A percentile compares a stretch with the other conserved stretches of the same genome.
These are phyloP conservation scores for Scomber scombrus DNA, from an alignment of 2,113 vertebrate genomes.

Conservation along the genomic window DNA sequence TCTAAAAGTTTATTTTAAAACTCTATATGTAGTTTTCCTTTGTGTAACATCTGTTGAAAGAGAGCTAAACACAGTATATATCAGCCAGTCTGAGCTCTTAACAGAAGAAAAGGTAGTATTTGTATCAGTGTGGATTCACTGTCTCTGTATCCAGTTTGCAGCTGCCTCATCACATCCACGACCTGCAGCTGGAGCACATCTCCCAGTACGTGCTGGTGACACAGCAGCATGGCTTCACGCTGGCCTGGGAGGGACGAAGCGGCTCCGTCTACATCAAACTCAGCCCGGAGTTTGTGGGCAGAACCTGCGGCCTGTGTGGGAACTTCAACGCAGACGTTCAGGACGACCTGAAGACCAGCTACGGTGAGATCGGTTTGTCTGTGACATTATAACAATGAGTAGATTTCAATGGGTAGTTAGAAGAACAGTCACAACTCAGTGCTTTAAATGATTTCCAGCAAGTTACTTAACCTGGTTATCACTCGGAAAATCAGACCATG, in stretches of 20 bases:
- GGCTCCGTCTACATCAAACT: conserved; percentile 95
- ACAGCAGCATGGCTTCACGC: conserved; percentile 89
- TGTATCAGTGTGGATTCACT: background rate
- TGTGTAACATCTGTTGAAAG: too few species aligned
- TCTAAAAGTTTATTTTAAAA: too few species aligned
- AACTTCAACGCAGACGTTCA: conserved; percentile 94
- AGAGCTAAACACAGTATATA: too few species aligned
- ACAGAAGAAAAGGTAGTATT: background rate
- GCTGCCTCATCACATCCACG: conserved; percentile 88
- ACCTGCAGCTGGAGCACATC: conserved; percentile 88
- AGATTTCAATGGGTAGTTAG: too few species aligned
- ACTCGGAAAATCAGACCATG: background rate
- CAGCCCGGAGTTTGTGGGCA: conserved; percentile 91
- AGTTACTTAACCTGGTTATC: background rate
- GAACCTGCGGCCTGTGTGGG: conserved; percentile 93
- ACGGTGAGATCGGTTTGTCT: conserved; percentile 82
- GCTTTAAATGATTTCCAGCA: background rate
- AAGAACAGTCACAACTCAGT: too few species aligned
- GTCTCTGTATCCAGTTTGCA: conserved; percentile 81
- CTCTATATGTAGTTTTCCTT: too few species aligned
- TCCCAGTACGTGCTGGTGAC: conserved; percentile 91
- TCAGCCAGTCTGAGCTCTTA: background rate
- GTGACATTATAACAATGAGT: too few species aligned
- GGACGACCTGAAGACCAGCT: conserved; percentile 95
- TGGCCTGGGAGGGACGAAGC: conserved; percentile 92